These are phyloP conservation scores for Athrips mouffetella DNA, from an alignment of 2,888 invertebrate species.

Conservation along the genomic window DNA sequence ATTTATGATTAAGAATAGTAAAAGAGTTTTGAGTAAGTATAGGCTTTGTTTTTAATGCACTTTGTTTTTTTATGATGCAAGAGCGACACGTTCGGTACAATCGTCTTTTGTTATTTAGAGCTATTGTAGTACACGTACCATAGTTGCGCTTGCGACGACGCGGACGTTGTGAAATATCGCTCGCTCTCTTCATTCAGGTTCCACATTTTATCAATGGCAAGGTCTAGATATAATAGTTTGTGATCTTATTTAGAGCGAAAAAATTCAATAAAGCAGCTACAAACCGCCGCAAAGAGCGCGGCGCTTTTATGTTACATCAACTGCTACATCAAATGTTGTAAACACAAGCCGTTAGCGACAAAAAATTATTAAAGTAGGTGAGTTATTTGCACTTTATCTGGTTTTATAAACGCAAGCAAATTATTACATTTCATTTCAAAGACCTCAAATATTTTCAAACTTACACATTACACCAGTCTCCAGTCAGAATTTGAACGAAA, in stretches of 20 bases:
- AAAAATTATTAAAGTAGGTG: no score
- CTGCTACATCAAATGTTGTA: no score
- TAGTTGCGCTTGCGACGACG: not conserved
- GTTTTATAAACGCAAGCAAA: no score
- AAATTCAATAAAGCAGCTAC: not conserved
- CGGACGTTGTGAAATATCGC: not conserved
- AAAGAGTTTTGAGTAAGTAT: conserved; percentile 9
- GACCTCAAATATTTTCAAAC: no score
- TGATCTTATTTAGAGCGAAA: not conserved
- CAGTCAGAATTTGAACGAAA: no score
- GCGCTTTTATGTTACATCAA: no score
- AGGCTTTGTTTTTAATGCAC: conserved; percentile 3
- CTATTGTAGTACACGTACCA: not conserved
- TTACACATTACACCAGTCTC: no score
- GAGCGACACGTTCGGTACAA: conserved; percentile 2
- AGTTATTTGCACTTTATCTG: no score
- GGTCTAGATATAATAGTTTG: not conserved
- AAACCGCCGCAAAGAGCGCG: no score
- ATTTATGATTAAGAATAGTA: conserved; percentile 10
- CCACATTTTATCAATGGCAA: not conserved
- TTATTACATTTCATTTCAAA: no score
- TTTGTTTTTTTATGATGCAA: conserved; percentile 4
- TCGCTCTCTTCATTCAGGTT: not conserved
- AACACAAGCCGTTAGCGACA: no score
- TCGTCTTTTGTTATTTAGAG: conserved; percentile 5